Evolutionary conservation across 2,797 vertebrate species (phyloP).

Genomic region (Phoeniculus purpureus): DNA sequence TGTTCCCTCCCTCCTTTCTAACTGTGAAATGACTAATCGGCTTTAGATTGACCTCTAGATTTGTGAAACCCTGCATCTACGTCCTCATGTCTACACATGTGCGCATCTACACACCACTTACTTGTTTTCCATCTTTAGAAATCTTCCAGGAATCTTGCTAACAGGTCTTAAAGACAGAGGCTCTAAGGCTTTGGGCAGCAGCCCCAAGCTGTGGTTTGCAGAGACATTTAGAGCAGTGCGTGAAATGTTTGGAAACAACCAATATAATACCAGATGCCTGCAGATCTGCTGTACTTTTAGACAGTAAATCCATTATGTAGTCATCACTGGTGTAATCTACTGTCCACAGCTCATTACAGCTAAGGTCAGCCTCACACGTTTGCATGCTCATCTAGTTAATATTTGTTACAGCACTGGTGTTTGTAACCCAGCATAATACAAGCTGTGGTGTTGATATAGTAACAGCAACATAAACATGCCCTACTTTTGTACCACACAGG

Average conservation of each 20-base stretch:
- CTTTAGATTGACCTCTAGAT: not conserved
- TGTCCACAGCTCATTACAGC: not conserved
- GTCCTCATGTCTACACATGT: not conserved
- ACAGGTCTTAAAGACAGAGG: not conserved
- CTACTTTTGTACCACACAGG: not conserved
- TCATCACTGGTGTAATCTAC: not conserved
- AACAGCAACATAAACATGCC: slow-evolving; percentile 19
- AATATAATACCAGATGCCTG: not conserved
- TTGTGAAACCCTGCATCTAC: not conserved
- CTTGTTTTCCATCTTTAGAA: not conserved
- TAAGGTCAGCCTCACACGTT: not conserved
- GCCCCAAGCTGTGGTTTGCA: not conserved
- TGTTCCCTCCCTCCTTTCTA: not conserved
- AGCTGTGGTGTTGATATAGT: not conserved
- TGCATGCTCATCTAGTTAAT: not conserved
- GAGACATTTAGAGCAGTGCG: not conserved
- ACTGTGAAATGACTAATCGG: not conserved
- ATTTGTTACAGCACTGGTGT: not conserved
- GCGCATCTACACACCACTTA: not conserved
- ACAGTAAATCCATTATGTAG: not conserved
- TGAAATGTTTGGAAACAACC: not conserved
- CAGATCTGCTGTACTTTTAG: not conserved
- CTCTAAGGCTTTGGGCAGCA: not conserved
- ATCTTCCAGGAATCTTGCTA: not conserved
- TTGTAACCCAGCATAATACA: not conserved